phyloP scores from a whole-genome alignment of 2,888 invertebrate genomes.

The Cyaniris semiargus region DNA sequence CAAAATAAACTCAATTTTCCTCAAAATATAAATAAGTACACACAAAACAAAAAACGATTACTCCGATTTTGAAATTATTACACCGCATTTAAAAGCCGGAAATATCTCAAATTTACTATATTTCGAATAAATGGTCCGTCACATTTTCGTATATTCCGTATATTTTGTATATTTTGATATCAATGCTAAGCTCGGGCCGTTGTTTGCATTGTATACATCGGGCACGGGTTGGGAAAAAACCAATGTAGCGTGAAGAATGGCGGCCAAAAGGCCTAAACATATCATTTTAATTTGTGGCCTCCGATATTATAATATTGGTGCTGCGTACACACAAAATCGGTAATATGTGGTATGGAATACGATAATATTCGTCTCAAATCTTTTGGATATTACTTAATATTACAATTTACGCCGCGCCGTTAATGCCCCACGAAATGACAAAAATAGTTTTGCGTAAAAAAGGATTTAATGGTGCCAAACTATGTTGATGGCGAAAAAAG shows the following conservation, averaged over 20 bases:
- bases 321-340: not conserved
- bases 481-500: too few relatives aligned
- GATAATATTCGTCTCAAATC: too few relatives aligned
- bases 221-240: conserved; percentile 34
- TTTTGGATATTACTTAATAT: too few relatives aligned
- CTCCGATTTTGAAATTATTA: not conserved
- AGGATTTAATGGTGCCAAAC: too few relatives aligned
- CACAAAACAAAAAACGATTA: not conserved
- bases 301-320: not conserved
- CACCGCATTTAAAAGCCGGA: not conserved
- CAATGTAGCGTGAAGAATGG: conserved; percentile 39
- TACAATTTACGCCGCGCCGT: too few relatives aligned
- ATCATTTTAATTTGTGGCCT: conserved; percentile 38
- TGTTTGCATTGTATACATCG: conserved; percentile 23
- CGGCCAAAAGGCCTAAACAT: conserved; percentile 35
- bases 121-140: conserved; percentile 5
- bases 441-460: too few relatives aligned
- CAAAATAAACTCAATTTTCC: not conserved
- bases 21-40: not conserved
- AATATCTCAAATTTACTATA: not conserved
- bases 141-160: conserved; percentile 16
- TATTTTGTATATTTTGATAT: conserved; percentile 4
- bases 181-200: conserved; percentile 6
- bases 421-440: too few relatives aligned
- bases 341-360: too few relatives aligned